These are phyloP conservation scores for Littorina saxatilis DNA, from an alignment of 1,140 invertebrate genomes.

Conservation along the genomic window DNA sequence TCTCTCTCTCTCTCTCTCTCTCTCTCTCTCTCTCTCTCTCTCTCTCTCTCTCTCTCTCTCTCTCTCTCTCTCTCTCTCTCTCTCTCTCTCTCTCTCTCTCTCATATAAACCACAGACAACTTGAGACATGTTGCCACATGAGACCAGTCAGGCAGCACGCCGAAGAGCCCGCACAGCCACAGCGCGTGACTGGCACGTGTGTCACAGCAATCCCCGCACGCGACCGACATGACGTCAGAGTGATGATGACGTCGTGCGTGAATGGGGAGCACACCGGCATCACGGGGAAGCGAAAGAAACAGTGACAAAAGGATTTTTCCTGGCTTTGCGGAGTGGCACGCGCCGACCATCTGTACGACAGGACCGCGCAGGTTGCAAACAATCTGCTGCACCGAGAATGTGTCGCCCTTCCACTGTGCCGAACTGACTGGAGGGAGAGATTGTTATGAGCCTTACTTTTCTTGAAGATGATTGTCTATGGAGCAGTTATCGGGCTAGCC, in stretches of 20 bases:
- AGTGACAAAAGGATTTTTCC: conserved; percentile 22
- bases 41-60: no score
- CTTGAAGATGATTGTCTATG: no score
- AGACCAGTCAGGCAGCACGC: no score
- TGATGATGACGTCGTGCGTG: conserved; percentile 20
- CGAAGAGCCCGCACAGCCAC: not conserved
- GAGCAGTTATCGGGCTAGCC: no score
- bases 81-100: conserved; percentile 31
- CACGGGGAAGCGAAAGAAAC: not conserved
- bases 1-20: no score
- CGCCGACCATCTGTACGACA: conserved; percentile 14
- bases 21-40: no score
- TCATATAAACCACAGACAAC: not conserved
- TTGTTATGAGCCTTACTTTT: no score
- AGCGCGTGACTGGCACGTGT: not conserved
- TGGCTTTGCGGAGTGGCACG: not conserved
- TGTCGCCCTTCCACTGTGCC: no score
- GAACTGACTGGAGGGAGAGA: no score
- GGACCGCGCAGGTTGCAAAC: not conserved
- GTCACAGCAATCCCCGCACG: conserved; percentile 4
- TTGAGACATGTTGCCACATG: no score
- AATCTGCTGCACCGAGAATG: no score
- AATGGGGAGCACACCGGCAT: not conserved
- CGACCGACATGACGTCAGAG: not conserved
- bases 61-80: conserved; percentile 10